Percentiles rank a stretch among this genome's conserved stretches.
phyloP scores from a whole-genome alignment of 2,888 invertebrate genomes.

The Cataglyphis cursor region DNA sequence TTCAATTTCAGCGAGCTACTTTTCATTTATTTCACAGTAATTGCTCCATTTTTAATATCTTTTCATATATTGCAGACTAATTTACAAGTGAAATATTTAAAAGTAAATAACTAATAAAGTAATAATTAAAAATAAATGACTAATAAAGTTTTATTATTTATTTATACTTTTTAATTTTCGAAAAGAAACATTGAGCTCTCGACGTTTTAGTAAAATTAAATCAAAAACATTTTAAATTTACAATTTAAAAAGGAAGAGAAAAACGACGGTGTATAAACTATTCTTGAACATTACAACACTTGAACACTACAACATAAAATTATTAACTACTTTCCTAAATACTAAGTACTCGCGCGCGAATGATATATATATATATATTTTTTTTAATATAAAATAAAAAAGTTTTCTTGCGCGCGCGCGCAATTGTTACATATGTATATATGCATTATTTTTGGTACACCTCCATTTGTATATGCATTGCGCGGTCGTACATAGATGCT shows the following conservation, averaged over 20 bases:
- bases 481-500: slow-evolving; percentile 6
- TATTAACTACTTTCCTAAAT: slow-evolving; percentile 5
- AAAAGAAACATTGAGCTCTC: not conserved
- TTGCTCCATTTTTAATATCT: not conserved
- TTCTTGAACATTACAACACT: not conserved
- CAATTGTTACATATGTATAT: not conserved
- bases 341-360: not conserved
- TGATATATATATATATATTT: not conserved
- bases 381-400: not conserved
- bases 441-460: slow-evolving; percentile 22
- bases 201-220: not conserved
- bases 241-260: not conserved
- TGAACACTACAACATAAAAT: not conserved
- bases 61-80: not conserved
- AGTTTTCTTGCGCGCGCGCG: not conserved
- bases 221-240: not conserved
- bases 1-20: not conserved
- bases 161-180: not conserved
- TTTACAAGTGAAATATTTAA: not conserved
- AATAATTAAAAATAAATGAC: not conserved
- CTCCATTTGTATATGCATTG: not conserved
- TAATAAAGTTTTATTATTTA: not conserved
- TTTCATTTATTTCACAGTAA: not conserved
- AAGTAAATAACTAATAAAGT: not conserved
- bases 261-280: not conserved